phyloP scores from a whole-genome alignment of 1,140 invertebrate species.

The Onthophagus taurus region DNA sequence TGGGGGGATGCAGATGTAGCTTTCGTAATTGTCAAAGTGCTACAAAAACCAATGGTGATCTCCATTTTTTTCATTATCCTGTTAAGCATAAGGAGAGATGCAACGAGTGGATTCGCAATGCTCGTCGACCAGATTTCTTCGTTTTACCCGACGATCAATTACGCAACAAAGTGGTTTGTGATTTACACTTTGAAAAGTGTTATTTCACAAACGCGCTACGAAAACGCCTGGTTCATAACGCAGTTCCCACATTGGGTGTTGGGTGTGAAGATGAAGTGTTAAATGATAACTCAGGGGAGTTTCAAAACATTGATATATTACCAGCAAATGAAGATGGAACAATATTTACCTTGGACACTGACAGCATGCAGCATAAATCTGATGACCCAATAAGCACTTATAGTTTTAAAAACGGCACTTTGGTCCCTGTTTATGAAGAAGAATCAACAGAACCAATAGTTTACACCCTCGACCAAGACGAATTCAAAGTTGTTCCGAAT shows the following conservation, averaged over 20 bases:
- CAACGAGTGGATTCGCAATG: conserved; percentile 45
- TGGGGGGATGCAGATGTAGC: conserved; percentile 48
- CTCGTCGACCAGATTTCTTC: conserved; percentile 41
- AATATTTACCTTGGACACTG: conserved; percentile 33
- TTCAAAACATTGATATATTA: conserved; percentile 31
- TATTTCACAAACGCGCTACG: conserved; percentile 44
- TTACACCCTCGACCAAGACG: conserved; percentile 6
- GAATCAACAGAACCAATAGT: conserved; percentile 10
- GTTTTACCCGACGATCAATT: conserved; percentile 45
- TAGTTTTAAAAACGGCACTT: conserved; percentile 5
- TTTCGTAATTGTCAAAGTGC: conserved; percentile 42
- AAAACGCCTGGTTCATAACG: conserved; percentile 30
- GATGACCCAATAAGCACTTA: conserved; percentile 6
- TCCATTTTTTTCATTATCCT: conserved; percentile 51
- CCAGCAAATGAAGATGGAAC: conserved; percentile 33
- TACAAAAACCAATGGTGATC: conserved; percentile 39
- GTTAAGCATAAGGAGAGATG: conserved; percentile 47
- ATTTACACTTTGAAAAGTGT: conserved; percentile 46
- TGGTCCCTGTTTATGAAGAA: conserved; percentile 10
- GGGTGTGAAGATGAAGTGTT: conserved; percentile 24
- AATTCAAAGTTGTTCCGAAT: neutral
- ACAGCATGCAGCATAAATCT: conserved; percentile 13
- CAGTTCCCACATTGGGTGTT: conserved; percentile 33
- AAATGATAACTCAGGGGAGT: conserved; percentile 17
- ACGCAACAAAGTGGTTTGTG: conserved; percentile 48